These are phyloP conservation scores for Cyclura pinguis DNA, from an alignment of 2,797 vertebrate genomes.

Conservation along the genomic window DNA sequence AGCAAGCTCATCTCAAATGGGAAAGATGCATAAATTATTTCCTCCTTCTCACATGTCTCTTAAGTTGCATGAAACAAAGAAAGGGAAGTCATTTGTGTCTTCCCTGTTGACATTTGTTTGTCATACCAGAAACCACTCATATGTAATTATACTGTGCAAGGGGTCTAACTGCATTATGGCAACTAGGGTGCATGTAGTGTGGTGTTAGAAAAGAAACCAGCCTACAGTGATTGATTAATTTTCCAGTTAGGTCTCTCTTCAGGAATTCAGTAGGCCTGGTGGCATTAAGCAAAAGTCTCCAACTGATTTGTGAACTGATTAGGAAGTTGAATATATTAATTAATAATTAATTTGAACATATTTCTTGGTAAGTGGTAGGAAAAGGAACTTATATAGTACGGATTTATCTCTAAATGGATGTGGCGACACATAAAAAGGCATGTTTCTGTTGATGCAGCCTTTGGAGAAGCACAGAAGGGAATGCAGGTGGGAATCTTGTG, in stretches of 20 bases:
- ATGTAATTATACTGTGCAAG: background rate
- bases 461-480: background rate
- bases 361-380: background rate
- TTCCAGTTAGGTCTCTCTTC: background rate
- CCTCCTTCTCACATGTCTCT: background rate
- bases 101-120: background rate
- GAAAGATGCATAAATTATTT: background rate
- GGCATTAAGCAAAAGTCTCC: background rate
- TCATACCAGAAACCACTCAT: slow-evolving; percentile 6
- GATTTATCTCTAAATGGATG: background rate
- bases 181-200: background rate
- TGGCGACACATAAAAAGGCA: background rate
- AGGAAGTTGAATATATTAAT: background rate
- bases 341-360: background rate
- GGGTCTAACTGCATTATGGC: background rate
- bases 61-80: background rate
- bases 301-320: background rate
- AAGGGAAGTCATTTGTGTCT: background rate
- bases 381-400: background rate
- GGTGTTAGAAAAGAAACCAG: background rate
- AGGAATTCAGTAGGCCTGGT: background rate
- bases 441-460: background rate
- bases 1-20: background rate
- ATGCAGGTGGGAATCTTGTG: background rate
- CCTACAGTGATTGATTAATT: background rate